Evolutionary conservation across 2,113 vertebrate species (phyloP).

Genomic region (Phycodurus eques): DNA sequence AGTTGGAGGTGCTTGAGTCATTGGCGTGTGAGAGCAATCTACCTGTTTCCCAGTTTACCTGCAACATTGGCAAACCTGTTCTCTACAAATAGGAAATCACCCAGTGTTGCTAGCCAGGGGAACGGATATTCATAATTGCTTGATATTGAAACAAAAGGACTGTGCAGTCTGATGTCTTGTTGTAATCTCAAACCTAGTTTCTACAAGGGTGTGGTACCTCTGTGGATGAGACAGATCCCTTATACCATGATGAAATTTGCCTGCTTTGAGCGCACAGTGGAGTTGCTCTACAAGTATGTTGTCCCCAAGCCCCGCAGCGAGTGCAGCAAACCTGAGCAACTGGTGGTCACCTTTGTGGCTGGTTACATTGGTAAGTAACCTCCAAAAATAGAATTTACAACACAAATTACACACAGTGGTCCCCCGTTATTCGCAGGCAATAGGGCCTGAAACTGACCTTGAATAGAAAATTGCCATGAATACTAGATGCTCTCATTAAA

Average conservation of each 20-base stretch:
- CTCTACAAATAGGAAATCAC: conserved; percentile 10
- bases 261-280: conserved; percentile 97
- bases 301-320: conserved; percentile 95
- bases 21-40: conserved; percentile 90
- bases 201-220: conserved; percentile 94
- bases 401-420: too few relatives aligned
- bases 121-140: conserved; percentile 29
- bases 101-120: conserved; percentile 41
- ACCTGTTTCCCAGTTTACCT: conserved; percentile 80
- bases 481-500: too few relatives aligned
- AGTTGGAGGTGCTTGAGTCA: conserved; percentile 96
- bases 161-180: neutral
- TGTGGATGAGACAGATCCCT: conserved; percentile 99
- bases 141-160: neutral
- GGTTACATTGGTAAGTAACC: conserved; percentile 92
- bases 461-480: too few relatives aligned
- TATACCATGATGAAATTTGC: conserved; percentile 99
- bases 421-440: too few relatives aligned
- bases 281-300: conserved; percentile 88
- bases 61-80: conserved; percentile 46
- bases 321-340: conserved; percentile 88
- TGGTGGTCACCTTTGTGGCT: conserved; percentile 93
- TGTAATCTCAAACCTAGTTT: conserved; percentile 73
- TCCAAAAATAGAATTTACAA: too few relatives aligned
- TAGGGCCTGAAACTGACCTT: too few relatives aligned